Evolutionary conservation across 2,113 vertebrate species (phyloP).

Genomic region (Forbesichthys agassizii): DNA sequence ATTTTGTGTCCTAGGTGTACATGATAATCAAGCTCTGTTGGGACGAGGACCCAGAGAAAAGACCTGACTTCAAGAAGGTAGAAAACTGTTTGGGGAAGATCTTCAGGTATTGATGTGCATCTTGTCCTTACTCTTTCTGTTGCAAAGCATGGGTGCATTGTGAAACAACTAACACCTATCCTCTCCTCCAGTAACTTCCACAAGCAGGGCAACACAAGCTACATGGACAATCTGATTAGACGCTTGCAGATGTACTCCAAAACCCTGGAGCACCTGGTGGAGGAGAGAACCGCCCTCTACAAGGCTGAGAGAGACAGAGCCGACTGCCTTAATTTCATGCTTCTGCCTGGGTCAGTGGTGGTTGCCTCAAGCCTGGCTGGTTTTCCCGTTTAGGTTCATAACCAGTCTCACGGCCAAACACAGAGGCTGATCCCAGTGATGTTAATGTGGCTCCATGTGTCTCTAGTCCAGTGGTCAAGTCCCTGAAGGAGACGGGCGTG

Average conservation of each 20-base stretch:
- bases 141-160: no score
- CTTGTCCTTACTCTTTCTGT: not conserved
- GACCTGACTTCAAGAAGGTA: conserved; percentile 96
- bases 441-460: not conserved
- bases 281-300: conserved; percentile 92
- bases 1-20: conserved; percentile 73
- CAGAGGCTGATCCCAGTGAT: no score
- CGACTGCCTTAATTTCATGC: conserved; percentile 92
- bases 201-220: conserved; percentile 89
- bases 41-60: conserved; percentile 96
- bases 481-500: conserved; percentile 89
- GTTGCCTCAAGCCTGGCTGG: no score
- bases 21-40: conserved; percentile 88
- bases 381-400: no score
- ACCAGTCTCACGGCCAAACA: no score
- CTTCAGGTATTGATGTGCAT: conserved; percentile 81
- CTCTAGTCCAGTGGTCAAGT: conserved; percentile 89
- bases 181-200: conserved; percentile 83
- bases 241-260: conserved; percentile 93
- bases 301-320: conserved; percentile 94
- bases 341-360: conserved; percentile 87
- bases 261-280: conserved; percentile 93
- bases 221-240: conserved; percentile 95
- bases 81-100: conserved; percentile 89
- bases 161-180: not conserved